Percentiles rank a stretch among this genome's conserved stretches.
phyloP scores from a whole-genome alignment of 2,113 vertebrate species.

The Catagonus wagneri region DNA sequence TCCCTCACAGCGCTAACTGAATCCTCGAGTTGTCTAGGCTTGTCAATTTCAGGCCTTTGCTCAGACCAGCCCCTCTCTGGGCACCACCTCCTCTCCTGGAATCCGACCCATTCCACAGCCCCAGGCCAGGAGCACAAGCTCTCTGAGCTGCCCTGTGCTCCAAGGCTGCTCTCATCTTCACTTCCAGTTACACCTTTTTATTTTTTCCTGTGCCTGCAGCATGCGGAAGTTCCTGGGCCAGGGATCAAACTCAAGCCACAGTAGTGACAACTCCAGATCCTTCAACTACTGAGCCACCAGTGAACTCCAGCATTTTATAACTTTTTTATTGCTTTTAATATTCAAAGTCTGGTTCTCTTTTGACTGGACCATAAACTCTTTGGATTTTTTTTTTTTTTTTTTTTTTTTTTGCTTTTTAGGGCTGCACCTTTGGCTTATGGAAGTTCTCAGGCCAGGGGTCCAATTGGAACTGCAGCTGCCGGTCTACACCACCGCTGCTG shows the following conservation, averaged over 20 bases:
- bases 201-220: too few relatives aligned
- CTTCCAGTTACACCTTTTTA: background rate
- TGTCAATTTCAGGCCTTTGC: background rate
- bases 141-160: background rate
- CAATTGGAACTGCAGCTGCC: too few relatives aligned
- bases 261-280: too few relatives aligned
- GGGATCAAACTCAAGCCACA: too few relatives aligned
- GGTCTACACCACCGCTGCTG: too few relatives aligned
- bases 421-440: too few relatives aligned
- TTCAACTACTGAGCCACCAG: too few relatives aligned
- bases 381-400: too few relatives aligned
- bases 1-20: background rate
- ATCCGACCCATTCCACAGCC: accelerated
- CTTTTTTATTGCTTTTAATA: background rate
- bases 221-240: too few relatives aligned
- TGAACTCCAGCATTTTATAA: background rate
- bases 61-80: background rate
- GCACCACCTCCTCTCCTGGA: background rate
- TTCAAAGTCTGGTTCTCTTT: background rate
- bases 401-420: too few relatives aligned
- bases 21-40: background rate
- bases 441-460: too few relatives aligned
- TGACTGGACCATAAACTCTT: background rate
- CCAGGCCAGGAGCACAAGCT: background rate
- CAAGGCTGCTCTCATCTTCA: accelerated